Conservation (phyloP, 2,113 vertebrate genomes). For the Capra hircus region DNA sequence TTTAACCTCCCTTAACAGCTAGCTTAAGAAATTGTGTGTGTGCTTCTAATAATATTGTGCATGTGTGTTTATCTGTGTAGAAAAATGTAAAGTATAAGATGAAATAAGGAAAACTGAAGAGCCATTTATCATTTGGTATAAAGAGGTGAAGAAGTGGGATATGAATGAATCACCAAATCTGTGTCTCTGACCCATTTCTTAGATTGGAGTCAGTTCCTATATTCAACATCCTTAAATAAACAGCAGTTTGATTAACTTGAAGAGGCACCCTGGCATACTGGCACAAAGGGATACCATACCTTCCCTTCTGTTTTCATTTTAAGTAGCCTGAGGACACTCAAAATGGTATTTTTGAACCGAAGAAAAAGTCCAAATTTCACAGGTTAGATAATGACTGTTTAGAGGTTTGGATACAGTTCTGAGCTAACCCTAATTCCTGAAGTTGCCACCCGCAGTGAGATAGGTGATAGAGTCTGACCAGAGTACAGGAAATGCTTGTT, state of each 20-base stretch:
- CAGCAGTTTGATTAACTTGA: not conserved
- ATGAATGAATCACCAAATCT: not conserved
- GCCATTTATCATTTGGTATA: not conserved
- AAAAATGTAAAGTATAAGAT: not conserved
- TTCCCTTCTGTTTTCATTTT: not conserved
- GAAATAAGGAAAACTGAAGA: not conserved
- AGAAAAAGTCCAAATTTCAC: not conserved
- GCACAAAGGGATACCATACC: not conserved
- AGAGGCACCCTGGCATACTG: not conserved
- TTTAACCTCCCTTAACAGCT: not conserved
- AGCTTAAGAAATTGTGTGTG: not conserved
- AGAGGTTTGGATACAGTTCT: not conserved
- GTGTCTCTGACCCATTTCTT: not conserved
- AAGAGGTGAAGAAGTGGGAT: not conserved
- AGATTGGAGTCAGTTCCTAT: not conserved
- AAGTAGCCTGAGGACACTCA: not conserved
- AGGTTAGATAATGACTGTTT: not conserved
- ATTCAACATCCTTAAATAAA: not conserved
- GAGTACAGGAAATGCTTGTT: fast-evolving
- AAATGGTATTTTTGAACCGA: not conserved
- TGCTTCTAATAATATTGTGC: not conserved
- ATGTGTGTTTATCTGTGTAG: fast-evolving
- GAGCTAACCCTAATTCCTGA: not conserved
- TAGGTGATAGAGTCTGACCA: not conserved
- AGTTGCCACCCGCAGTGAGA: not conserved